Evolutionary conservation across 2,113 vertebrate genomes (phyloP).

Genomic region (Garra rufa): DNA sequence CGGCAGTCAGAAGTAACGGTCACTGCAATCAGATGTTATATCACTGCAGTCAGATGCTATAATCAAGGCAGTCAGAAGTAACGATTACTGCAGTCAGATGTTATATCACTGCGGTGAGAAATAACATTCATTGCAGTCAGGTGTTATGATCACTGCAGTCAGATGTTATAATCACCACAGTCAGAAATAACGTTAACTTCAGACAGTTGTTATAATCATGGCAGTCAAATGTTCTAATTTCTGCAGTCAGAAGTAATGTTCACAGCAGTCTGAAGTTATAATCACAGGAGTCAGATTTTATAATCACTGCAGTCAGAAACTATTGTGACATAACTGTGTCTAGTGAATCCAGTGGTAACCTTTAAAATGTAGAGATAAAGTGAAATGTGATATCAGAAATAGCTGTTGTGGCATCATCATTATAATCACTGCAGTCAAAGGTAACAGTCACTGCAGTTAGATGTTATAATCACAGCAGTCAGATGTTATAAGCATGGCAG

Average conservation of each 20-base stretch:
- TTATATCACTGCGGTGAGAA: constrained; percentile 55
- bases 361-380: too few relatives aligned
- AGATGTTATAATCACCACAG: constrained; percentile 65
- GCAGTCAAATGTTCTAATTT: constrained; percentile 55
- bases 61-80: background rate
- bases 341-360: too few relatives aligned
- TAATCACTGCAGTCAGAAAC: background rate
- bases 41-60: background rate
- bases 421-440: background rate
- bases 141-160: constrained; percentile 65
- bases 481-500: background rate
- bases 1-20: background rate
- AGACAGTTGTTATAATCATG: background rate
- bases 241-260: constrained; percentile 63
- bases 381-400: too few relatives aligned
- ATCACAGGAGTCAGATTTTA: background rate
- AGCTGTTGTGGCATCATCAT: too few relatives aligned
- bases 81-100: background rate
- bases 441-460: background rate
- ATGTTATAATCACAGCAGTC: background rate
- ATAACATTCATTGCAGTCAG: constrained; percentile 51
- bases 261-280: constrained; percentile 34
- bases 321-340: too few relatives aligned
- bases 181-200: too few relatives aligned
- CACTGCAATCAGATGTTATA: too few relatives aligned